Percentiles rank a stretch among this genome's conserved stretches.
Evolutionary conservation across 2,888 invertebrate species (phyloP).

Genomic region (Sinodicranocentrus sp.): DNA sequence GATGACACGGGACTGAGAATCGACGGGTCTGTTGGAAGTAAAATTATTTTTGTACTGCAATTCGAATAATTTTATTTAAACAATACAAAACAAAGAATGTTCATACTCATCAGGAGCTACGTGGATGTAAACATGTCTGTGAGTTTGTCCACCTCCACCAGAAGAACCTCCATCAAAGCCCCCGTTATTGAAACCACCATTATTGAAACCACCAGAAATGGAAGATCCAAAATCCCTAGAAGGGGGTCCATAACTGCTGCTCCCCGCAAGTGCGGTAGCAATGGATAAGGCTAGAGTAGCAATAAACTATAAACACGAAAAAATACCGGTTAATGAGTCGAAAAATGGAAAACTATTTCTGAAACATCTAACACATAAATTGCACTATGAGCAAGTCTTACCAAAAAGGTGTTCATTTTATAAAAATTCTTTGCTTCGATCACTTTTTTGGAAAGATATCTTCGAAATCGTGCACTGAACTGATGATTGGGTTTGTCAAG

Average conservation of each 20-base stretch:
- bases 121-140: slow-evolving; percentile 63
- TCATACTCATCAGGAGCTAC: slow-evolving; percentile 52
- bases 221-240: slow-evolving; percentile 17
- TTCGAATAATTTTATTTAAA: no score
- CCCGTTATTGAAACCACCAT: background rate
- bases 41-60: no score
- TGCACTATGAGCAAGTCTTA: no score
- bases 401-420: slow-evolving; percentile 50
- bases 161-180: background rate
- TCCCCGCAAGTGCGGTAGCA: slow-evolving; percentile 17
- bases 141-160: slow-evolving; percentile 30
- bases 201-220: background rate
- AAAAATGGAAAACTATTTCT: slow-evolving; percentile 7
- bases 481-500: slow-evolving; percentile 46
- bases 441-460: slow-evolving; percentile 18
- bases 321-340: background rate
- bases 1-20: slow-evolving; percentile 55
- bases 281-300: slow-evolving; percentile 28
- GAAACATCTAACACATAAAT: no score
- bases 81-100: no score
- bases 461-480: slow-evolving; percentile 46
- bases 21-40: slow-evolving; percentile 37
- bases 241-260: slow-evolving; percentile 37
- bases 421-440: slow-evolving; percentile 7
- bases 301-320: slow-evolving; percentile 22